Conservation (phyloP, 2,888 invertebrate genomes). For the Oscheius sp. region DNA sequence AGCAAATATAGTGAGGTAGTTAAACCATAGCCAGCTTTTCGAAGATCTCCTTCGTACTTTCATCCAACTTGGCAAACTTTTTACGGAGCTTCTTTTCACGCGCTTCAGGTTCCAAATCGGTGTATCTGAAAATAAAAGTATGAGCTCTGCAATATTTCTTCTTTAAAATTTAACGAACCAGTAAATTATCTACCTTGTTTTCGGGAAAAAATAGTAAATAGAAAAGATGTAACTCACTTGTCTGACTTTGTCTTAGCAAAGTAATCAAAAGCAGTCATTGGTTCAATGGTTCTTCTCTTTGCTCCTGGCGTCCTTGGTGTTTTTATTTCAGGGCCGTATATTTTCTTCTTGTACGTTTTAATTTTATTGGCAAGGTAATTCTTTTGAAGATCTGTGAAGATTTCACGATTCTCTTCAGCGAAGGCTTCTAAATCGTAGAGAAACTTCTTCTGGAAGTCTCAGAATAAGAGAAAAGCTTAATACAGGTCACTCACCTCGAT, state of each 20-base stretch:
- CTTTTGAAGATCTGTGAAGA: not conserved
- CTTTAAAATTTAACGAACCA: no score
- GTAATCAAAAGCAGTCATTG: conserved; percentile 18
- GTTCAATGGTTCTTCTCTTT: conserved; percentile 12
- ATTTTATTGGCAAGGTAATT: conserved; percentile 1
- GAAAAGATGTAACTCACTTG: conserved; percentile 9
- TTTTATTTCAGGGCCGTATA: not conserved
- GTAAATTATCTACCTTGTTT: no score
- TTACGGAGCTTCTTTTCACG: conserved; percentile 36
- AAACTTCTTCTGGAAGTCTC: conserved; percentile 2
- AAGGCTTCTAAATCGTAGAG: conserved; percentile 3
- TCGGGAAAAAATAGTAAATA: no score
- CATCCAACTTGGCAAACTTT: conserved; percentile 39
- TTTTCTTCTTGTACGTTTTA: not conserved
- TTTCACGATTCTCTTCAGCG: not conserved
- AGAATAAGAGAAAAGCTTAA: not conserved
- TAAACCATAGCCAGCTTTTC: conserved; percentile 33
- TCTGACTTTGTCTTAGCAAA: conserved; percentile 1
- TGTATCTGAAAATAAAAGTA: conserved; percentile 16
- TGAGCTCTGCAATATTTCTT: no score
- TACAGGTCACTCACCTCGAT: not conserved
- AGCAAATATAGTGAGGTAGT: not conserved
- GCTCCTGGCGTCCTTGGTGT: conserved; percentile 9
- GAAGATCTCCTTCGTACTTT: conserved; percentile 32
- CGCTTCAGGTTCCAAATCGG: conserved; percentile 33